phyloP scores from a whole-genome alignment of 2,797 vertebrate genomes.

The Hozukius guyotensis region DNA sequence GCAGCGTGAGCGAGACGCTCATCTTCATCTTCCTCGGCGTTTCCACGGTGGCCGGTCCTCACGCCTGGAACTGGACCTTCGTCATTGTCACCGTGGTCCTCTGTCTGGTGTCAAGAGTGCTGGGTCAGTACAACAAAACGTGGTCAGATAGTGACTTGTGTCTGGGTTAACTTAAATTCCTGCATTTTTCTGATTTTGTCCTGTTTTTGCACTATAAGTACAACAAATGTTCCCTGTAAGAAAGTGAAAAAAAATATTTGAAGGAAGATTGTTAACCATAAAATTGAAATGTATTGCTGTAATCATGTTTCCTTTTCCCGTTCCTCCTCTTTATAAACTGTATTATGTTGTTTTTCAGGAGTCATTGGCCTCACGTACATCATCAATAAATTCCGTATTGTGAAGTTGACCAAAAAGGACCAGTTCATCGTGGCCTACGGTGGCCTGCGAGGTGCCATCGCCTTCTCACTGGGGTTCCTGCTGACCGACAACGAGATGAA shows the following conservation, averaged over 20 bases:
- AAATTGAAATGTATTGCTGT: neutral
- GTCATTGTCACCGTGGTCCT: slow-evolving; percentile 90
- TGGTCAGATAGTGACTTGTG: neutral
- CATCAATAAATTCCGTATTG: slow-evolving; percentile 97
- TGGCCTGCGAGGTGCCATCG: slow-evolving; percentile 95
- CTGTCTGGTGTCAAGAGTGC: slow-evolving; percentile 90
- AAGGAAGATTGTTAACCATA: neutral
- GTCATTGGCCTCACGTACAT: slow-evolving; percentile 93
- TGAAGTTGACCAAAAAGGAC: slow-evolving; percentile 95
- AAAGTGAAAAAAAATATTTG: neutral
- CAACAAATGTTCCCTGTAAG: neutral
- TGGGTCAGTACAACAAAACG: slow-evolving; percentile 82
- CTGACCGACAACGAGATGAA: slow-evolving; percentile 82
- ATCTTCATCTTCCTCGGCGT: slow-evolving; percentile 99
- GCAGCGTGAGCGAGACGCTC: slow-evolving; percentile 97
- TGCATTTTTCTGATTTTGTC: neutral
- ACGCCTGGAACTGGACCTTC: slow-evolving; percentile 97
- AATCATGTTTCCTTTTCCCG: neutral
- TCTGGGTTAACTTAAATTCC: neutral
- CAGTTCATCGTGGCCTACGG: slow-evolving; percentile 98
- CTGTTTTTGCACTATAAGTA: neutral
- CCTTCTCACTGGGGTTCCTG: slow-evolving; percentile 94
- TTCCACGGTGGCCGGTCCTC: slow-evolving; percentile 92
- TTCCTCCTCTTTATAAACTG: neutral
- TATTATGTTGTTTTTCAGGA: slow-evolving; percentile 74